Evolutionary conservation across 2,888 invertebrate genomes (phyloP), one percentile per base, ranked within the genome.

Genomic region (Apamea anceps): DNA sequence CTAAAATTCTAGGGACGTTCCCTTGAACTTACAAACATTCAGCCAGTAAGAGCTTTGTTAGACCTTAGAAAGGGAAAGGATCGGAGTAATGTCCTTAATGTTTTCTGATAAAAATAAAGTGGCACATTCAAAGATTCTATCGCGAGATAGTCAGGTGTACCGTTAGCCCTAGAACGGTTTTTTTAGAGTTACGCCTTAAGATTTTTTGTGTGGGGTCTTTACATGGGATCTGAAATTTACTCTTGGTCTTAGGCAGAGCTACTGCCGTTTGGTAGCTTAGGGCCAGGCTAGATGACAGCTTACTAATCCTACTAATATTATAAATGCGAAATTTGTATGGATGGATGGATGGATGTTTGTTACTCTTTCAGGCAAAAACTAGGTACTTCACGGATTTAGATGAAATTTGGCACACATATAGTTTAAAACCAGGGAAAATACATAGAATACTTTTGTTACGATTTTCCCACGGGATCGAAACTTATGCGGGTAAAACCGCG

Each of bases 101-200:
- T 75, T 86, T 85, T 75, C 80, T 83, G 83, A 85, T 85, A 85
- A 85, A 86, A 85, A 83, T 85, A 85, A 85, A 85, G 67, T 75
- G 66, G 83, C 25, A 48, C 85, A 83, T 85, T 85, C 74, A 83
- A 72, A 85, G 85, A 85, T 85, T 77, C 77, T 37, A 77, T 81
- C 57, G 54, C 18, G 7, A 76, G 84, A 86, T 86, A 77, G 67
- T 45, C 75, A 73, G 76, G 76, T 86, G 70, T 76, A 72, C 60
- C 42, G 66, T 45, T 60, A 32, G 63, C 75, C 70, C 75, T 76
- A 60, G 63, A 71, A 66, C 28, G 48, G 8, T 83, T 85, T 81
- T 80, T 78, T 81, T 57, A 15, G 48, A 42, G 66, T 78, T 45
- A 51, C 42, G 74, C 8, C 32, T 57, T 42, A 15, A 15, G 42